Evolutionary conservation across 1,140 invertebrate species (phyloP), one percentile per base, ranked within the genome.

Genomic region (Megalopta genalis): DNA sequence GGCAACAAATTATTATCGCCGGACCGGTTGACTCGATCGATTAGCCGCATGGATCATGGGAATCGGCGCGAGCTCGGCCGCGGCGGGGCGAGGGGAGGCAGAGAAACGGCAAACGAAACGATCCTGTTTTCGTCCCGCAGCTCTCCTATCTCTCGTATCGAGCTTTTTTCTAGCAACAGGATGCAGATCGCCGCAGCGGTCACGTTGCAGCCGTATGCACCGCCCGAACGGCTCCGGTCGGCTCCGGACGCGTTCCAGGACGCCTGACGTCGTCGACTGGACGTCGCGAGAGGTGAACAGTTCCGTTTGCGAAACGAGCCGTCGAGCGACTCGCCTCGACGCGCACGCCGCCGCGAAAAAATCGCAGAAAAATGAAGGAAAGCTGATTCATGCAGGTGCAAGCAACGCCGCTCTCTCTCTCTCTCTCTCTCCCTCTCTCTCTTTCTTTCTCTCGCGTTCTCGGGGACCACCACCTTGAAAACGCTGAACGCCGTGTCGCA

Each of bases 371-470:
- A 54, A 73, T 64, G 54, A 21, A 57, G 62, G 63, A 74, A 65
- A 66, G 71, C 65, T 80, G 78, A 80, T 76, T 80, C 78, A 80
- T 80, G 59, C 73, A 80, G 73, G 72, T 80, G 81, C 60, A 76
- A 76, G 60, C 59, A 80, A 32, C 32, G 42, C 42, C 12, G 42
- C 42, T 14, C 10, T 9, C 32, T 1, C 32, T 1, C 32, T 32
- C 32, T 32, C 12, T 46, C 10, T 46, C 10, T 10, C 14, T 46
- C n/a, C n/a, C 42, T 46, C 10, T 12, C 2, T 12, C 42, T 46
- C 10, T 10, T 46, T 46, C 14, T 3, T 46, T 12, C 42, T 10
- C 10, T 46, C 2, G 8, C 12, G 10, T 12, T 46, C 42, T 12
- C 10, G 10, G 42, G 14, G 12, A 46, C 60, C 49, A 59, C 32